These are phyloP conservation scores for Lepidostoma basale DNA, from an alignment of 1,140 invertebrate genomes.

Conservation along the genomic window DNA sequence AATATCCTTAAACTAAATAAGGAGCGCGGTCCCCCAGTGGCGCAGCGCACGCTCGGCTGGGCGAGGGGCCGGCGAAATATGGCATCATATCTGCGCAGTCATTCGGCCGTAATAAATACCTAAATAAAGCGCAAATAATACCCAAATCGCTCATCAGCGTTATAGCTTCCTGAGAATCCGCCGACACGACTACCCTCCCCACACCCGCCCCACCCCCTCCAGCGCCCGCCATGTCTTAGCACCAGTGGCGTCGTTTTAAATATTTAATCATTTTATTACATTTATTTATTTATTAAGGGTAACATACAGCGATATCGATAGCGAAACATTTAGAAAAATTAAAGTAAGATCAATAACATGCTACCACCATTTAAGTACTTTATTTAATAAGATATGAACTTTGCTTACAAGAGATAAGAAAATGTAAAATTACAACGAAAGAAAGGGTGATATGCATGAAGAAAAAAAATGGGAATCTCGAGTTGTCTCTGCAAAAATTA, in stretches of 20 bases:
- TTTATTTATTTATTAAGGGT: no score
- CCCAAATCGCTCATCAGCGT: slow-evolving; percentile 62
- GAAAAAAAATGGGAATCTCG: no score
- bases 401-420: no score
- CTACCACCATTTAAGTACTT: no score
- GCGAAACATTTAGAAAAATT: no score
- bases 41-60: slow-evolving; percentile 13
- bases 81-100: slow-evolving; percentile 61
- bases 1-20: slow-evolving; percentile 15
- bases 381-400: no score
- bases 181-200: slow-evolving; percentile 8
- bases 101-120: slow-evolving; percentile 63
- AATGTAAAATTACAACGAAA: no score
- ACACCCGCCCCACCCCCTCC: background rate
- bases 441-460: no score
- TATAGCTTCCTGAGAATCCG: slow-evolving; percentile 46
- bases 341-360: no score
- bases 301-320: no score
- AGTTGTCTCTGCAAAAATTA: no score
- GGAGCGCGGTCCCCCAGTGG: slow-evolving; percentile 18
- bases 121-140: slow-evolving; percentile 64
- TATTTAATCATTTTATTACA: no score
- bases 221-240: background rate
- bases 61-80: background rate
- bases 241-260: slow-evolving; percentile 10